A percentile compares a stretch with the other conserved stretches of the same genome.
Evolutionary conservation across 2,113 vertebrate species (phyloP).

Genomic region (Lepidothrix coronata): DNA sequence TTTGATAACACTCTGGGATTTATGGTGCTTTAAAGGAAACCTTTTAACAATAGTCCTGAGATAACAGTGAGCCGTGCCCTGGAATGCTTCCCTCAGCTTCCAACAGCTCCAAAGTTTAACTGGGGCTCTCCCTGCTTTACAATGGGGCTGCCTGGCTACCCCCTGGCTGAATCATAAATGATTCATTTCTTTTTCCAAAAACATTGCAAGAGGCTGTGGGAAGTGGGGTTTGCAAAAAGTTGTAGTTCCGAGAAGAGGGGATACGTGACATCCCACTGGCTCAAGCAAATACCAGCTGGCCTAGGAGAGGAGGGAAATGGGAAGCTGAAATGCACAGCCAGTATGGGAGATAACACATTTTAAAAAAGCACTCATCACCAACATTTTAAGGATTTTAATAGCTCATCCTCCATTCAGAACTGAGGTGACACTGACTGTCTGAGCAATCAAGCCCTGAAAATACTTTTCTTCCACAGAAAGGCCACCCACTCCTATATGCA

Average conservation of each 20-base stretch:
- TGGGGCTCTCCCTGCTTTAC: not conserved
- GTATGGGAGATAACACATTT: not conserved
- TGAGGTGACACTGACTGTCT: not conserved
- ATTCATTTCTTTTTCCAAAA: not conserved
- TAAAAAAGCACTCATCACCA: not conserved
- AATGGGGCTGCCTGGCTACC: rapidly evolving
- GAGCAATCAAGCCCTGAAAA: not conserved
- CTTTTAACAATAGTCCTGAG: not conserved
- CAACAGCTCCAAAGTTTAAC: not conserved
- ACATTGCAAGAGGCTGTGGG: not conserved
- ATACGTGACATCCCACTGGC: rapidly evolving
- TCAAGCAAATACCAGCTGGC: not conserved
- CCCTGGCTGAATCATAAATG: not conserved
- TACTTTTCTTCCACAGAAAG: not conserved
- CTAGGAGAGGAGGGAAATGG: not conserved
- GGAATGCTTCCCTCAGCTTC: not conserved
- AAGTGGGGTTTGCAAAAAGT: not conserved
- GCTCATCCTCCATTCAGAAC: not conserved
- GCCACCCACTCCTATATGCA: not conserved
- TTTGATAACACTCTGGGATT: not conserved
- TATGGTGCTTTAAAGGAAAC: not conserved
- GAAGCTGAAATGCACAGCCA: not conserved
- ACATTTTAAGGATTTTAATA: not conserved
- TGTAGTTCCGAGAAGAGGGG: not conserved
- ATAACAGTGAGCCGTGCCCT: rapidly evolving